These are phyloP conservation scores for Capra hircus DNA, from an alignment of 2,113 vertebrate genomes.

Conservation along the genomic window DNA sequence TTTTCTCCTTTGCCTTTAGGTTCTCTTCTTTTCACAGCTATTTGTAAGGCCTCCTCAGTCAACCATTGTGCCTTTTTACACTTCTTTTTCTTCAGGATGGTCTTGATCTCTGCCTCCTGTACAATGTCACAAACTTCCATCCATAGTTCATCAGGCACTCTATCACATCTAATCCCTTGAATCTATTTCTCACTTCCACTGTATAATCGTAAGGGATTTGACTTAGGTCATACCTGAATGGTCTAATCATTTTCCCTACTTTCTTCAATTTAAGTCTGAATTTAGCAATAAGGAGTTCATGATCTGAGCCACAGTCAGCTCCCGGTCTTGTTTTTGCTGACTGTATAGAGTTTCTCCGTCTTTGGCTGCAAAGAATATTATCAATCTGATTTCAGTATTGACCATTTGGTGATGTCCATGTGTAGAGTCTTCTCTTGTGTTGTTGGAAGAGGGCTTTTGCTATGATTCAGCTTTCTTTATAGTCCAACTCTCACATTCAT, in stretches of 20 bases:
- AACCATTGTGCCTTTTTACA: background rate
- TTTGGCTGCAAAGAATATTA: background rate
- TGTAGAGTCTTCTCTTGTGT: background rate
- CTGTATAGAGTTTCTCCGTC: background rate
- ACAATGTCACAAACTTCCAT: background rate
- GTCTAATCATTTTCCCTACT: background rate
- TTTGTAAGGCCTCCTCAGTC: background rate
- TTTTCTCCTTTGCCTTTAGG: background rate
- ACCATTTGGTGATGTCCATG: background rate
- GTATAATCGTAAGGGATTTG: background rate
- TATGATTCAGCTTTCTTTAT: background rate
- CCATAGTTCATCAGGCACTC: background rate
- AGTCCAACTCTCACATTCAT: background rate
- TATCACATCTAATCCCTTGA: background rate
- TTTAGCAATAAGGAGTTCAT: background rate
- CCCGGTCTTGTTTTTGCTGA: background rate
- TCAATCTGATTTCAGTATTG: background rate
- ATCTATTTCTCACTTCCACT: background rate
- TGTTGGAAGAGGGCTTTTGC: background rate
- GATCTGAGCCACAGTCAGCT: background rate
- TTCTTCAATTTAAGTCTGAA: background rate
- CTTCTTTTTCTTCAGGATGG: background rate
- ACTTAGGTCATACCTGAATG: background rate
- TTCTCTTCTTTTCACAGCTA: background rate
- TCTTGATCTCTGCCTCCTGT: background rate